These are phyloP conservation scores for Acheta domesticus DNA, from an alignment of 2,888 invertebrate genomes.

Conservation along the genomic window DNA sequence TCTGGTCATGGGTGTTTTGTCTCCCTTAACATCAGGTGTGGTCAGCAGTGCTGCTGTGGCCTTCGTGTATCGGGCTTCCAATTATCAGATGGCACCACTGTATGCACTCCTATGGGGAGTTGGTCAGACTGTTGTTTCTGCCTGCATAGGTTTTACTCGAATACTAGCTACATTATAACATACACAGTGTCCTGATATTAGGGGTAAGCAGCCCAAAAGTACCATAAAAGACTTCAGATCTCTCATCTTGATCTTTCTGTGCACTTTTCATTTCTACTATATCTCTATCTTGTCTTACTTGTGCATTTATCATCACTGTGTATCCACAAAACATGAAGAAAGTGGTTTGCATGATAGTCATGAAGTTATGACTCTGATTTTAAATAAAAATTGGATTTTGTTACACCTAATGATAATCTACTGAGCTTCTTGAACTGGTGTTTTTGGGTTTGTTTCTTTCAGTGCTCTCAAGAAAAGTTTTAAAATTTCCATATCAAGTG, in stretches of 20 bases:
- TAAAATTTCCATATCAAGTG: too few relatives aligned
- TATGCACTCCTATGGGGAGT: slow-evolving; percentile 94
- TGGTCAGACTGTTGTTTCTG: slow-evolving; percentile 85
- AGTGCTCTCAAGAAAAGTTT: too few relatives aligned
- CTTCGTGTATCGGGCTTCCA: slow-evolving; percentile 87
- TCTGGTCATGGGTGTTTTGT: slow-evolving; percentile 83
- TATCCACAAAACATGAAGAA: not conserved
- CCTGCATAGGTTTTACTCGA: slow-evolving; percentile 87
- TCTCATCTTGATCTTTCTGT: not conserved
- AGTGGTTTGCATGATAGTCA: not conserved
- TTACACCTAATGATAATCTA: not conserved
- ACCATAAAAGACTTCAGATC: slow-evolving; percentile 2
- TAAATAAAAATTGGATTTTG: not conserved
- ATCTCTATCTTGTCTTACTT: slow-evolving; percentile 3
- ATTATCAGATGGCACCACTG: slow-evolving; percentile 82
- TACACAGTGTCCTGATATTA: slow-evolving; percentile 25
- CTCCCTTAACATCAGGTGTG: slow-evolving; percentile 83
- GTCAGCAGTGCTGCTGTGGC: slow-evolving; percentile 90
- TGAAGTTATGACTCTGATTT: too few relatives aligned
- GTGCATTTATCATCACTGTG: slow-evolving; percentile 9
- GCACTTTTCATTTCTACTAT: not conserved
- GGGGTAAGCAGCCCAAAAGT: not conserved
- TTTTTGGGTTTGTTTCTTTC: too few relatives aligned
- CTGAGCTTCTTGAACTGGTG: not conserved
- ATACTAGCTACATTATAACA: slow-evolving; percentile 85